Evolutionary conservation across 2,113 vertebrate species (phyloP).

Genomic region (Helogale parvula): DNA sequence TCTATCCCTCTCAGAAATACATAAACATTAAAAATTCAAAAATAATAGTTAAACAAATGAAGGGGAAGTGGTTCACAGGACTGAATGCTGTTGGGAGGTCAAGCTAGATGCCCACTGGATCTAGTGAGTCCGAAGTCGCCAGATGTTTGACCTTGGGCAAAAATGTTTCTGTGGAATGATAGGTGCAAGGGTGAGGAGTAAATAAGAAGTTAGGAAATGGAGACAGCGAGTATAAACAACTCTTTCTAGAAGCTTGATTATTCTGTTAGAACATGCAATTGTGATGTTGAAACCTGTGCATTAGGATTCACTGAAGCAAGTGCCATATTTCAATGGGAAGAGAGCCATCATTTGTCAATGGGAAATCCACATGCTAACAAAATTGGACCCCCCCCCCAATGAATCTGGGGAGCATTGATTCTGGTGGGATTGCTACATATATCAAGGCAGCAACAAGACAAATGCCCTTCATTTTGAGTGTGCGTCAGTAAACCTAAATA

Average conservation of each 20-base stretch:
- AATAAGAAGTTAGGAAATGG: conserved; percentile 4
- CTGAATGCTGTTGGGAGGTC: background rate
- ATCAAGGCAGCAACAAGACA: conserved; percentile 10
- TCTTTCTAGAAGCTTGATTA: conserved; percentile 28
- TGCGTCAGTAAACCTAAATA: conserved; percentile 1
- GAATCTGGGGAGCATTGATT: background rate
- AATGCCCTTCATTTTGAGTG: background rate
- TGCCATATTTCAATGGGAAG: conserved; percentile 29
- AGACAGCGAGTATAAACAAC: background rate
- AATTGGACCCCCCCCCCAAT: background rate
- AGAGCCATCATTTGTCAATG: background rate
- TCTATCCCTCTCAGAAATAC: no score
- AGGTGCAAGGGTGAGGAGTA: background rate
- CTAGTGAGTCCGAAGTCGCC: background rate
- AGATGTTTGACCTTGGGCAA: background rate
- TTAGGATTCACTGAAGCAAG: conserved; percentile 30
- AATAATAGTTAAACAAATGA: no score
- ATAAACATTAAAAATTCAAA: no score
- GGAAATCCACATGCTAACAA: background rate
- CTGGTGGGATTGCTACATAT: background rate
- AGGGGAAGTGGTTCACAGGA: background rate
- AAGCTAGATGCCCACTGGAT: background rate
- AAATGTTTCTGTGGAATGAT: background rate
- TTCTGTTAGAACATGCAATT: background rate
- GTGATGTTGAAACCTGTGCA: background rate